A percentile compares a stretch with the other conserved stretches of the same genome.
These are phyloP conservation scores for Mormyrus iriodes DNA, from an alignment of 2,113 vertebrate species.

Conservation along the genomic window DNA sequence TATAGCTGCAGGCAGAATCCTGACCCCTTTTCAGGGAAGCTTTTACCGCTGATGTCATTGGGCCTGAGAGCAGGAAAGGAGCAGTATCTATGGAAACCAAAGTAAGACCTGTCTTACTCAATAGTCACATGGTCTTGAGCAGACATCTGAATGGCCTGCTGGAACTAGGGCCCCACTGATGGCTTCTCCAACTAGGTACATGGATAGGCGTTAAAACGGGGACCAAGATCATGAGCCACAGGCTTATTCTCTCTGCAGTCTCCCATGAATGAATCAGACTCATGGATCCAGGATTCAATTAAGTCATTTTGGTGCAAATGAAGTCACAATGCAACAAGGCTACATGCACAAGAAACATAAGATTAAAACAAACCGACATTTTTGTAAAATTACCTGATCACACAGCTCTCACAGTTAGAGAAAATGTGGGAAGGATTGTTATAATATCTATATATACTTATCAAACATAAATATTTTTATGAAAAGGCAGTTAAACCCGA, in stretches of 20 bases:
- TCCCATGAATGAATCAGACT: not conserved
- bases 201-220: not conserved
- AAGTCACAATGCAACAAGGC: not conserved
- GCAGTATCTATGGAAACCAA: slow-evolving; percentile 7
- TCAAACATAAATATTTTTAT: not conserved
- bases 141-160: not conserved
- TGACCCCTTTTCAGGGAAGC: slow-evolving; percentile 12
- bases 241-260: not conserved
- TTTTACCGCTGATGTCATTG: slow-evolving; percentile 45
- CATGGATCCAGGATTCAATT: not conserved
- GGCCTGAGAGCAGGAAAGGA: not conserved
- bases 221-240: not conserved
- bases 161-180: not conserved
- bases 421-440: not conserved
- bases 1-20: slow-evolving; percentile 29
- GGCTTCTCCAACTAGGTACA: not conserved
- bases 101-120: not conserved
- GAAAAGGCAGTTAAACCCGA: not conserved
- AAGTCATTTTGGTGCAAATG: not conserved
- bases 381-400: not conserved
- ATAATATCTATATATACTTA: not conserved
- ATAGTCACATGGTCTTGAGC: slow-evolving; percentile 4
- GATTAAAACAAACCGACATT: not conserved
- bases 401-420: not conserved
- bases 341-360: not conserved